Conservation (phyloP, 1,140 invertebrate genomes). For the Cephus cinctus region DNA sequence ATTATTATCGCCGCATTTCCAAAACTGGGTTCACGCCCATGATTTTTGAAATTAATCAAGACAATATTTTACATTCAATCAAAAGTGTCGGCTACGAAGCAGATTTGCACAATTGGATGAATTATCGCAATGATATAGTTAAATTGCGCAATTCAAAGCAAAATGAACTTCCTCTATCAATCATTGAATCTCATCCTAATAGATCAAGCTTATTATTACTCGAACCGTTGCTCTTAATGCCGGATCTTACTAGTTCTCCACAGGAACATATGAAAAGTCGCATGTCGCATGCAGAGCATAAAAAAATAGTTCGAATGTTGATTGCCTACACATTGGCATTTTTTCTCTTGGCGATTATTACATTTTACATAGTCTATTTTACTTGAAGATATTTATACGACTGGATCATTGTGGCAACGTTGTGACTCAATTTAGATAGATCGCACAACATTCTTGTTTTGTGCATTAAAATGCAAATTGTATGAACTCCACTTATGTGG, state of each 20-base stretch:
- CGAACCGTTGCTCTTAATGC: constrained; percentile 52
- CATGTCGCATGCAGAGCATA: constrained; percentile 45
- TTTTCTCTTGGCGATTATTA: constrained; percentile 53
- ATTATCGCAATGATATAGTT: constrained; percentile 23
- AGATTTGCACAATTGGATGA: constrained; percentile 28
- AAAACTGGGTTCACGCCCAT: constrained; percentile 20
- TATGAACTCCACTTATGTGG: no score
- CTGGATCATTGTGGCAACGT: no score
- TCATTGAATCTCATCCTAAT: constrained; percentile 26
- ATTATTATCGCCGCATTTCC: constrained; percentile 30
- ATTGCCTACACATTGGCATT: constrained; percentile 56
- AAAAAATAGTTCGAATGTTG: constrained; percentile 54
- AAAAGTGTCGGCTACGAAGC: constrained; percentile 21
- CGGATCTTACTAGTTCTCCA: constrained; percentile 31
- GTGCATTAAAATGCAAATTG: no score
- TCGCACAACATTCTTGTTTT: no score
- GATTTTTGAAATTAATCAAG: constrained; percentile 20
- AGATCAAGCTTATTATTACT: constrained; percentile 50
- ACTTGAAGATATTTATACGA: constrained; percentile 26
- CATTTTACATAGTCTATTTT: constrained; percentile 59
- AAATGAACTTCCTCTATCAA: constrained; percentile 12
- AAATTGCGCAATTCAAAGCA: constrained; percentile 18
- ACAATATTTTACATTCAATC: constrained; percentile 13
- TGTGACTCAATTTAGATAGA: no score
- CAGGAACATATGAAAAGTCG: constrained; percentile 30